Base-by-base conservation (phyloP, 2,113 vertebrate genomes). In the Atlantisia rogersi region DNA sequence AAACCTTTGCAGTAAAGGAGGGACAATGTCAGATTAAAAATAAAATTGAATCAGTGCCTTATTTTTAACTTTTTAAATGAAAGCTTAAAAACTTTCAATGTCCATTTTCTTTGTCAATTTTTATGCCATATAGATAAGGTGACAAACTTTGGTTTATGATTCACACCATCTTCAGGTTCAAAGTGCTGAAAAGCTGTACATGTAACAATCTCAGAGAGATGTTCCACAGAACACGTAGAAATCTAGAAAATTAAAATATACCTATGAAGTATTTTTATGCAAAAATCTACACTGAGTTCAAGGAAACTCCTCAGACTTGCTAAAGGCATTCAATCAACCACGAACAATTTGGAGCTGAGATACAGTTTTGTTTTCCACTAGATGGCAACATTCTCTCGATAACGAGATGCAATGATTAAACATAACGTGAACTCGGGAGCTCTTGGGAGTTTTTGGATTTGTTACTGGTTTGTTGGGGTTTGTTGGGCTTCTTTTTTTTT, bases 361-460 rank as follows among this genome's bases (percentile, higher is more conserved):
- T 19, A 28, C 7, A n/a, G 46, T 28, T 53, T 31, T 59, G 28
- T 4, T 62, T 63, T 12, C 94, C 96, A 78, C 81, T 95, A 96
- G 95, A 77, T 95, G 96, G 95, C 93, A 95, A 91, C 83, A 64
- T n/a, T 50, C 52, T 70, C 71, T 82, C 6, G 42, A 25, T 42
- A 88, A 86, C 22, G 46, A n/a, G 7, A 53, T 1, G 8, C 0
- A 0, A 0, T 12, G 10, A 71, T 39, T 17, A 71, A 86, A 67
- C 8, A 15, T 25, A 6, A 16, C 2, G 7, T 4, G n/a, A 71
- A 60, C 6, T 7, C 31, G 53, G 26, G 22, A 59, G 22, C 5
- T 15, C 29, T 48, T 12, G 5, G 6, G 4, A 31, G 7, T 3
- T 60, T 76, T 76, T 52, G 11, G 2, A 50, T 86, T 79, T 67